Percentiles rank a stretch among this genome's conserved stretches.
Conservation (phyloP, 1,140 invertebrate genomes). For the Archegozetes longisetosus region DNA sequence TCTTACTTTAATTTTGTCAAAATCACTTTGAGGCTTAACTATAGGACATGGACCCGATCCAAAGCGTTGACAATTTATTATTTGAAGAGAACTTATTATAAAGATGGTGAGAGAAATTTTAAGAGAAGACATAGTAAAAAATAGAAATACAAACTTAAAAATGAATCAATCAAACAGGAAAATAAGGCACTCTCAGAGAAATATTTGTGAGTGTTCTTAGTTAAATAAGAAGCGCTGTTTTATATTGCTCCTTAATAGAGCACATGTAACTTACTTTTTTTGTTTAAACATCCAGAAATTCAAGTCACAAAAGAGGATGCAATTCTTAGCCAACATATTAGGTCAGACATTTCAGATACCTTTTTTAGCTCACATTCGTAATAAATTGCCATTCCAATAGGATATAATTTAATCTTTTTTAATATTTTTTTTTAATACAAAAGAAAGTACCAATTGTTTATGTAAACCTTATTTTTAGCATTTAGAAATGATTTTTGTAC, state of each 20-base stretch:
- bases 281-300: neutral
- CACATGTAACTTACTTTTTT: neutral
- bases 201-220: neutral
- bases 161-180: no score
- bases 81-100: neutral
- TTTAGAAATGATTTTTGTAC: no score
- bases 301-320: neutral
- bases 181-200: neutral
- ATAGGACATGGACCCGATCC: conserved; percentile 15
- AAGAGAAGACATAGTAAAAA: neutral
- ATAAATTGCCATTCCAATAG: no score
- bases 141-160: no score
- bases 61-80: conserved; percentile 8
- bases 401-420: no score
- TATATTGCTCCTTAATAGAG: neutral
- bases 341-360: no score
- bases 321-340: neutral
- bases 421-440: no score
- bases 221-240: neutral
- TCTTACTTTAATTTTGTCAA: conserved; percentile 16
- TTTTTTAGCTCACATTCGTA: no score
- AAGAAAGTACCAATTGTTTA: no score
- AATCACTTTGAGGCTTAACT: conserved; percentile 4
- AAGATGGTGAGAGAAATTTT: neutral
- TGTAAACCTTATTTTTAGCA: no score